Evolutionary conservation across 2,797 vertebrate genomes (phyloP), one percentile per base, ranked within the genome.

Genomic region (Muraenolepis orangiensis): DNA sequence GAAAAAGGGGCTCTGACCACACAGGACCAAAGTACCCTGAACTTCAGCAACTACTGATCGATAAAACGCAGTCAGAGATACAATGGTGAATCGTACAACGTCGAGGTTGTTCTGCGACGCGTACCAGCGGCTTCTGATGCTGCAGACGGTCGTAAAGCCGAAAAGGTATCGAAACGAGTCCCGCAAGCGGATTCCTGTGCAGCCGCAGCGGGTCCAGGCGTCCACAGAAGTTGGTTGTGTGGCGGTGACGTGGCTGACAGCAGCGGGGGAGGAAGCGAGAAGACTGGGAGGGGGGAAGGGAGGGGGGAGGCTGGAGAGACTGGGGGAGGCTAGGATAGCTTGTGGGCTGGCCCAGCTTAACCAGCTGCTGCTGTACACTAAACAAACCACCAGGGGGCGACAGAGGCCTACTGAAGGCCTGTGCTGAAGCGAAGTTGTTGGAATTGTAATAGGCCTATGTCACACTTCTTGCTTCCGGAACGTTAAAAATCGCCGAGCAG

Each of bases 241-340:
- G 84, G 87, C 75, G 92, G 89, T 93, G 93, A 94, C 93, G 93
- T 94, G 93, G 93, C 93, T 91, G 88, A 87, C 84, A 78, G 40
- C 40, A 28, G 69, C 32, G 23, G 32, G 32, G 69, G 69, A 10
- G 36, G 34, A 20, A 23, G 20, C 31, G n/a, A 34, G 69, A 18
- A 12, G 31, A n/a, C n/a, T n/a, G n/a, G n/a, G n/a, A n/a, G n/a
- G n/a, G n/a, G n/a, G n/a, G n/a, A n/a, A n/a, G n/a, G n/a, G n/a
- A n/a, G n/a, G n/a, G n/a, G n/a, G n/a, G n/a, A n/a, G 31, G 11
- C 12, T 11, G 4, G 26, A 20, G 26, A 66, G 26, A 20, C 42
- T 20, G 20, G 51, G 51, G n/a, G 18, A 57, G 46, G 46, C 46
- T n/a, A 18, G 46, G 46, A 18, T 57, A 20, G 46, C 20, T 51